A percentile compares a stretch with the other conserved stretches of the same genome.
Evolutionary conservation across 2,797 vertebrate genomes (phyloP).

Genomic region (Manis pentadactyla): DNA sequence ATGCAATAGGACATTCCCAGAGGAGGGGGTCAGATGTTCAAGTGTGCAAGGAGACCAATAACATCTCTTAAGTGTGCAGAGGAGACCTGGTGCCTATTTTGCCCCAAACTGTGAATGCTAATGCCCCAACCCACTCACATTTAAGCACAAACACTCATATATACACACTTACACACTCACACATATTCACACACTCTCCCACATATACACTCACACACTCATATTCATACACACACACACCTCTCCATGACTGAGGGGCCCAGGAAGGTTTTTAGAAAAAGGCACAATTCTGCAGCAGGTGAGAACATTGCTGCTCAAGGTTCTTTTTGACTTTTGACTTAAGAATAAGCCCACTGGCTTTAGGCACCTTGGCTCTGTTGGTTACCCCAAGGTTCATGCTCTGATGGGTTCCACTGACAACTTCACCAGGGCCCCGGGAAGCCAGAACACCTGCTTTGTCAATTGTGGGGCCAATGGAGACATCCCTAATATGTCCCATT

Average conservation of each 20-base stretch:
- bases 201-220: neutral
- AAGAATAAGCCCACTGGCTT: neutral
- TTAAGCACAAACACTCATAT: neutral
- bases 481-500: neutral
- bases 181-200: neutral
- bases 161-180: neutral
- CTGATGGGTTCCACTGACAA: neutral
- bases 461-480: neutral
- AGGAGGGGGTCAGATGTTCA: neutral
- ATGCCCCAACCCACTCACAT: neutral
- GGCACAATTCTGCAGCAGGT: neutral
- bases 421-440: neutral
- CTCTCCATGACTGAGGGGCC: neutral
- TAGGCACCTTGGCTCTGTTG: neutral
- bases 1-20: neutral
- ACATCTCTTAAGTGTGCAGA: neutral
- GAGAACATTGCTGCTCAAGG: neutral
- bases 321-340: neutral
- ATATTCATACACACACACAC: neutral
- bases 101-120: neutral
- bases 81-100: neutral
- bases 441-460: conserved; percentile 70
- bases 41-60: neutral
- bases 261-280: neutral
- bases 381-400: neutral